A percentile compares a stretch with the other conserved stretches of the same genome.
Conservation (phyloP, 2,113 vertebrate genomes). For the Chionodraco myersi region DNA sequence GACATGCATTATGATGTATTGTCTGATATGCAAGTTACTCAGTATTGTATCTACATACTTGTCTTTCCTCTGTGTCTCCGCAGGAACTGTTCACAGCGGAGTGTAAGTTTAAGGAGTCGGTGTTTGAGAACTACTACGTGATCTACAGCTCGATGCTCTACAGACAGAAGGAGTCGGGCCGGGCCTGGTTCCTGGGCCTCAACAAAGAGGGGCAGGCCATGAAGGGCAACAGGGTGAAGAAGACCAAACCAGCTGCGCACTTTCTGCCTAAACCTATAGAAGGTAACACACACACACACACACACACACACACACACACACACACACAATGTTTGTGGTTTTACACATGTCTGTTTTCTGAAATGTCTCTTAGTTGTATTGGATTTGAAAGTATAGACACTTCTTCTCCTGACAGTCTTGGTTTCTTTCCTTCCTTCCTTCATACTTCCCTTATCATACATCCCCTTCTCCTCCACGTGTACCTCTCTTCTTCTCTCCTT, state of each 20-base stretch:
- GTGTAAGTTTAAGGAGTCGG: slow-evolving; percentile 99
- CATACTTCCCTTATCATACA: neutral
- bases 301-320: neutral
- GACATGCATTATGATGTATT: neutral
- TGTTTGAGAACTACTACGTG: slow-evolving; percentile 99
- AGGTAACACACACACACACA: slow-evolving; percentile 84
- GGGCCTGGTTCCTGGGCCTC: slow-evolving; percentile 98
- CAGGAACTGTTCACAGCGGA: slow-evolving; percentile 99
- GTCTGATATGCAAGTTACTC: neutral
- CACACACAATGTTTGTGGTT: neutral
- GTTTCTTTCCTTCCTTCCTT: neutral
- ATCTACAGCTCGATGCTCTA: slow-evolving; percentile 99
- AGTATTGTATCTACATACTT: neutral
- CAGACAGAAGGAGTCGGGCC: slow-evolving; percentile 97
- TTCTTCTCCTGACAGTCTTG: neutral
- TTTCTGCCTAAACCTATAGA: slow-evolving; percentile 99
- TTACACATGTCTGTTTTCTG: neutral
- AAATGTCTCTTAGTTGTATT: neutral
- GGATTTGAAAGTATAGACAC: neutral
- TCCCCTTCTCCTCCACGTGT: neutral
- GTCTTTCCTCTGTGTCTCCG: slow-evolving; percentile 27
- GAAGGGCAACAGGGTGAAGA: slow-evolving; percentile 99
- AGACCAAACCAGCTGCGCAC: slow-evolving; percentile 99
- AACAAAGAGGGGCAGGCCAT: slow-evolving; percentile 98
- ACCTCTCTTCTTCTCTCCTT: neutral